Evolutionary conservation across 2,888 invertebrate species (phyloP), one percentile per base, ranked within the genome.

Genomic region (Lapara coniferarum): DNA sequence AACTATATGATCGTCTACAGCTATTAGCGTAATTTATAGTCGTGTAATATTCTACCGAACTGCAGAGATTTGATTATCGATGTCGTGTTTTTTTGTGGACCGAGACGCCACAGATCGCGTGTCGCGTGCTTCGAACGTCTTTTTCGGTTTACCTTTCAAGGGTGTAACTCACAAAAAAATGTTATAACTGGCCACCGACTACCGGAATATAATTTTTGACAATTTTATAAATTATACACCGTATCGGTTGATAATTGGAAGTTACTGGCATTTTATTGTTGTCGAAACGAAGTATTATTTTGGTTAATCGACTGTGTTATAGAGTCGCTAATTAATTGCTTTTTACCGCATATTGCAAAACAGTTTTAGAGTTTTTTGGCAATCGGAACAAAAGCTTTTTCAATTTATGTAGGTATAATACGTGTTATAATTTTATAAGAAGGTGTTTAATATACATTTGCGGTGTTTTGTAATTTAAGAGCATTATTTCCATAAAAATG

Each of bases 11-110:
- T 90, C 87, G 87, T 90, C 89, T 85, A 85, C 82, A 86, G 87
- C 86, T 89, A 93, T 93, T 93, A 92, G 84, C 86, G 90, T 93
- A 93, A 93, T 92, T 92, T 93, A 93, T 92, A 91, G 91, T 88
- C 86, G 86, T 91, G 92, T 92, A 92, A 92, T 93, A 90, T 85
- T 74, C 83, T 86, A 83, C 83, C 82, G 82, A 86, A 86, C 84
- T 87, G 82, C 84, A 80, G 86, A 86, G 89, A 90, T 92, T 91
- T 91, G 87, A 90, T 92, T 91, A 91, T 92, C 87, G 89, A 89
- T 88, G 87, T 88, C 80, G 77, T 75, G 79, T 83, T 89, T 87
- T 87, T 91, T 89, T 89, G 81, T 85, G 71, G 71, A 76, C 71
- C 71, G 74, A 79, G 85, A 83, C 83, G 85, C 84, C 82, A 77